Evolutionary conservation across 2,888 invertebrate genomes (phyloP).

Genomic region (Clanis bilineata): DNA sequence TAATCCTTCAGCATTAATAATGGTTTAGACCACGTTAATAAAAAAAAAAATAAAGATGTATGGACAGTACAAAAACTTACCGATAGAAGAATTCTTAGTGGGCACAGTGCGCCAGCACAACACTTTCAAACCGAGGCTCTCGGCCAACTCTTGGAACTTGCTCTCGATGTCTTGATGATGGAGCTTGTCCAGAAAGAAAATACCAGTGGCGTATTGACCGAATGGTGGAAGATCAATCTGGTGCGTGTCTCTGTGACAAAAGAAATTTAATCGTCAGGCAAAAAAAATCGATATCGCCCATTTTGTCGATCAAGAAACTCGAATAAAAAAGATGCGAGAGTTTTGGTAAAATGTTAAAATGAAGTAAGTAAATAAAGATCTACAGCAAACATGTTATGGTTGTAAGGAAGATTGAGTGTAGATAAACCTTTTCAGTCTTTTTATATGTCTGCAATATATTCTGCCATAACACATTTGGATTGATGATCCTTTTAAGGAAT

Average conservation of each 20-base stretch:
- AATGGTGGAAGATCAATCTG: conserved; percentile 92
- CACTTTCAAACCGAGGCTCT: conserved; percentile 90
- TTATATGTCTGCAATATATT: no score
- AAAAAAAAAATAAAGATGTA: background rate
- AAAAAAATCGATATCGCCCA: background rate
- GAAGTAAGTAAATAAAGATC: no score
- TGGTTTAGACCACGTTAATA: background rate
- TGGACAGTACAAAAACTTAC: conserved; percentile 60
- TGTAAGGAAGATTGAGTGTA: no score
- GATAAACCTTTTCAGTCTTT: no score
- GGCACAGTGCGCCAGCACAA: conserved; percentile 98
- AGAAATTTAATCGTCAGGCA: background rate
- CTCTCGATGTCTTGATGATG: conserved; percentile 91
- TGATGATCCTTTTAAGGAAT: no score
- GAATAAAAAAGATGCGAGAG: no score
- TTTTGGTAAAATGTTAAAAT: no score
- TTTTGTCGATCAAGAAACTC: no score
- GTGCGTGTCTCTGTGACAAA: conserved; percentile 85
- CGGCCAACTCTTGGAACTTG: conserved; percentile 90
- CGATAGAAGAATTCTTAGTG: conserved; percentile 92
- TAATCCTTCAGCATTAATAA: background rate
- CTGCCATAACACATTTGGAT: no score
- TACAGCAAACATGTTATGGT: no score
- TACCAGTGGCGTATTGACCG: conserved; percentile 97
- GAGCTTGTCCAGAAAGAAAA: conserved; percentile 94